Evolutionary conservation across 1,140 invertebrate genomes (phyloP), one percentile per base, ranked within the genome.

Genomic region (Lasioglossum baleicum): DNA sequence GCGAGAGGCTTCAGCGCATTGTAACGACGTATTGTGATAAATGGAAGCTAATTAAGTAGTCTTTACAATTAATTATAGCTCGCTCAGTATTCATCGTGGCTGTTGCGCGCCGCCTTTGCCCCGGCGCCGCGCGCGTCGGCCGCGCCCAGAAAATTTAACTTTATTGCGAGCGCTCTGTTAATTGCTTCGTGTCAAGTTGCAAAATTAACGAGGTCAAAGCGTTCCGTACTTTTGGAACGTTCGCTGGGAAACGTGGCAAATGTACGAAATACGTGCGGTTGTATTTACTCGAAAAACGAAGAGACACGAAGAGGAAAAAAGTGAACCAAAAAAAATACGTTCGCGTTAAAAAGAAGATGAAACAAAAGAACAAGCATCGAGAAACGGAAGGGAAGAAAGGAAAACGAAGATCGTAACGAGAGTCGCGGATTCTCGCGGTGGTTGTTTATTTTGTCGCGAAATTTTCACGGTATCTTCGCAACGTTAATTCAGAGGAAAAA

Each of bases 121-220:
- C 20, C 61, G 40, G 17, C 26, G 31, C 17, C 17, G 63, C 31
- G 63, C 31, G 26, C 26, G 26, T 26, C 26, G 61, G 15, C 20
- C 40, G 64, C 17, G 64, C 40, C 40, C 64, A 40, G 64, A 11
- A 44, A 42, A 66, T 66, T 66, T 44, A 66, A 66, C 64, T 66
- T 66, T 44, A 66, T 66, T 66, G 64, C 64, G 64, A 42, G 8
- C 64, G 20, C 20, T 22, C 64, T 66, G 64, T 66, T 31, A 48
- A 48, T 73, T 48, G 10, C 22, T 44, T 31, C 22, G 17, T 15
- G 40, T 72, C 22, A 42, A 31, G n/a, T 44, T 72, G 44, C 42
- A 8, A 61, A 44, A 72, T 73, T 48, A 73, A 73, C 58, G 58
- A 63, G 70, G 13, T 69, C 67, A 69, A 69, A 69, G 67, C 17